phyloP scores from a whole-genome alignment of 1,140 invertebrate genomes.

The Cepaea nemoralis region DNA sequence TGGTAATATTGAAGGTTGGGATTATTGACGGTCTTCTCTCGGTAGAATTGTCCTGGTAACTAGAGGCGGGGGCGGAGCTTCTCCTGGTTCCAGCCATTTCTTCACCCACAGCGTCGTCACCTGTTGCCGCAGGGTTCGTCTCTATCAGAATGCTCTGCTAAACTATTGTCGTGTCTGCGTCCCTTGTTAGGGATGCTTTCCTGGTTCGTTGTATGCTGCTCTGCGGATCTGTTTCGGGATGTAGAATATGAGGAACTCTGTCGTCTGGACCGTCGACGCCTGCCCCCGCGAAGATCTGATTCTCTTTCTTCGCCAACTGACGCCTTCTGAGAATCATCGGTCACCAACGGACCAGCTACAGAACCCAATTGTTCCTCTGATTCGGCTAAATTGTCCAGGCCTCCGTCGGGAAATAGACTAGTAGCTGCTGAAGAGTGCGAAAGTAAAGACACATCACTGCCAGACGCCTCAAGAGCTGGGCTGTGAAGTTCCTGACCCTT shows the following conservation, averaged over 20 bases:
- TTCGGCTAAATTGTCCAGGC: neutral
- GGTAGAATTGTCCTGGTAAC: neutral
- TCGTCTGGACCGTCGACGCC: neutral
- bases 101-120: neutral
- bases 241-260: neutral
- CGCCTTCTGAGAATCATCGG: neutral
- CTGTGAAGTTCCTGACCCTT: no score
- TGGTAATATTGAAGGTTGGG: conserved; percentile 23
- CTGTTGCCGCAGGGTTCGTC: neutral
- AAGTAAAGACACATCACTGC: neutral
- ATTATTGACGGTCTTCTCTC: conserved; percentile 16
- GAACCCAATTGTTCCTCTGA: neutral
- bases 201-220: neutral
- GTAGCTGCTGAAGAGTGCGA: neutral
- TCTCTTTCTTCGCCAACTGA: neutral
- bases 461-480: neutral
- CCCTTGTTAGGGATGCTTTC: neutral
- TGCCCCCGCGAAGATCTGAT: neutral
- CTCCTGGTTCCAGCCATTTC: neutral
- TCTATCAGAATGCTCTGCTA: neutral
- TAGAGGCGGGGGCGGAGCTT: neutral
- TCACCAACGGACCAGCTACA: neutral
- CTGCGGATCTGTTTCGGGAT: neutral
- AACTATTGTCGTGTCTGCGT: neutral
- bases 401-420: neutral